phyloP scores from a whole-genome alignment of 2,113 vertebrate genomes.

The Hydrolagus affinis region DNA sequence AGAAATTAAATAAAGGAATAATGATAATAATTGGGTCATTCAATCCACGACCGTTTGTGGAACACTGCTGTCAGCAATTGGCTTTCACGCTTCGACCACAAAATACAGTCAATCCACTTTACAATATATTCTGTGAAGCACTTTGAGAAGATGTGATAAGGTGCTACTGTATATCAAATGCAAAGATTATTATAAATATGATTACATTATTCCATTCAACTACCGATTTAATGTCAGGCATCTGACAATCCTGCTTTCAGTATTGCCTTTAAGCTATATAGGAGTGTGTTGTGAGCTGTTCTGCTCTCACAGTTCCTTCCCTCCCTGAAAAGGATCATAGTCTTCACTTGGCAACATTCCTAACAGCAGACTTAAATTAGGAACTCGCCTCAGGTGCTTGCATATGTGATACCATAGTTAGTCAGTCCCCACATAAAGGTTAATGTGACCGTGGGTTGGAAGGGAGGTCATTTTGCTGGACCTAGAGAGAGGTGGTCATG shows the following conservation, averaged over 20 bases:
- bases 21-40: too few species aligned
- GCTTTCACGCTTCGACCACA: too few species aligned
- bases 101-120: too few species aligned
- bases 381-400: not conserved
- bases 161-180: too few species aligned
- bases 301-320: not conserved
- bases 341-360: not conserved
- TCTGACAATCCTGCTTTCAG: not conserved
- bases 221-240: not conserved
- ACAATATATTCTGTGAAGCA: too few species aligned
- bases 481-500: slow-evolving; percentile 4
- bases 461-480: not conserved
- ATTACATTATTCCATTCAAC: too few species aligned
- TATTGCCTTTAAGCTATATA: not conserved
- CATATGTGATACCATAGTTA: not conserved
- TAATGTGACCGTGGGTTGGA: not conserved
- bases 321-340: too few species aligned
- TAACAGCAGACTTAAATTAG: not conserved
- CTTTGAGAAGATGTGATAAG: too few species aligned
- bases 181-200: too few species aligned
- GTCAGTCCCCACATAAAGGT: not conserved
- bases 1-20: too few species aligned
- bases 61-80: too few species aligned
- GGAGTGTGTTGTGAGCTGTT: not conserved
- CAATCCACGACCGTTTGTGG: too few species aligned